Percentiles rank a stretch among this genome's conserved stretches.
These are phyloP conservation scores for Volucella inanis DNA, from an alignment of 2,888 invertebrate species.

Conservation along the genomic window DNA sequence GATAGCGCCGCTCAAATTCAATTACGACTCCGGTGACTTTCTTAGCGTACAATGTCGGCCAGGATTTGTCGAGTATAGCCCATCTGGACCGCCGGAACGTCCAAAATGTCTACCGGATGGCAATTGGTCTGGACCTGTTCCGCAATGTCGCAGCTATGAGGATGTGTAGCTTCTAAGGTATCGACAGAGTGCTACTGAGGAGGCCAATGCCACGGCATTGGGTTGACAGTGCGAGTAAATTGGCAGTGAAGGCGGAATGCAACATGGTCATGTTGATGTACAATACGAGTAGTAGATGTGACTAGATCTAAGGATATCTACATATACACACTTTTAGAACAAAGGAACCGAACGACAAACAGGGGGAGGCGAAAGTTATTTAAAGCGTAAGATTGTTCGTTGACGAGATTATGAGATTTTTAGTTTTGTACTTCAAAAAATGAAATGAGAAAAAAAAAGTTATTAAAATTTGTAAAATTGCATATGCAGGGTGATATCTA, in stretches of 20 bases:
- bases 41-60: conserved; percentile 88
- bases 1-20: conserved; percentile 88
- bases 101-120: conserved; percentile 87
- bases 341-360: conserved; percentile 3
- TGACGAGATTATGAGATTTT: conserved; percentile 70
- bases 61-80: conserved; percentile 85
- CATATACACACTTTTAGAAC: conserved; percentile 4
- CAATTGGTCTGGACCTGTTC: conserved; percentile 87
- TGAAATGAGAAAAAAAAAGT: too few relatives aligned
- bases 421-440: conserved; percentile 70
- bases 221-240: conserved; percentile 70
- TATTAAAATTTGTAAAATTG: conserved; percentile 51
- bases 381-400: conserved; percentile 66
- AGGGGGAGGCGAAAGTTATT: conserved; percentile 60
- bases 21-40: conserved; percentile 89
- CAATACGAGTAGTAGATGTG: conserved; percentile 30
- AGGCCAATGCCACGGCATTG: conserved; percentile 67
- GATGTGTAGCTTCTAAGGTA: conserved; percentile 84
- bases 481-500: conserved; percentile 80
- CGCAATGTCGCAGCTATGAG: conserved; percentile 87
- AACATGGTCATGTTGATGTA: conserved; percentile 55
- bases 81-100: conserved; percentile 85
- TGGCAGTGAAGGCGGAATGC: conserved; percentile 72
- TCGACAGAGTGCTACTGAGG: conserved; percentile 67
- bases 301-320: conserved; percentile 49